Evolutionary conservation across 1,140 invertebrate species (phyloP).

Genomic region (Wasmannia auropunctata): DNA sequence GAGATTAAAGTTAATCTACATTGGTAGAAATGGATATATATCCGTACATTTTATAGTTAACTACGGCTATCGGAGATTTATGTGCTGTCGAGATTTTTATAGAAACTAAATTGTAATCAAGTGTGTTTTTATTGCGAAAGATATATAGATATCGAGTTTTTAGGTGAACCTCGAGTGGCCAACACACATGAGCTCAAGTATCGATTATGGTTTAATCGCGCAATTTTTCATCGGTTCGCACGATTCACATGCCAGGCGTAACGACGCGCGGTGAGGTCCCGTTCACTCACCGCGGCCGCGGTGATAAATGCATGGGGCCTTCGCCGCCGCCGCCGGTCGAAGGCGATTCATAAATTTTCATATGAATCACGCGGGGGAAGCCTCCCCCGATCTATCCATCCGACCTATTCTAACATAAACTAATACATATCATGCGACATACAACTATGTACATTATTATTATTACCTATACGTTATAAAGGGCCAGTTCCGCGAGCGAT

Average conservation of each 20-base stretch:
- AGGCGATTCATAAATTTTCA: slow-evolving; percentile 27
- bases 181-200: slow-evolving; percentile 38
- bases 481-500: background rate
- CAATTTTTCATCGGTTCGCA: slow-evolving; percentile 23
- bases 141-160: slow-evolving; percentile 6
- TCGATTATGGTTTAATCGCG: slow-evolving; percentile 41
- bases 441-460: slow-evolving; percentile 44
- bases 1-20: no score
- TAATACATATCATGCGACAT: slow-evolving; percentile 58
- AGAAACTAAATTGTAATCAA: slow-evolving; percentile 27
- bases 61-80: slow-evolving; percentile 18
- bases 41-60: no score
- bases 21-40: no score
- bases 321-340: background rate
- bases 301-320: slow-evolving; percentile 9
- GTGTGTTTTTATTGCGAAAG: slow-evolving; percentile 17
- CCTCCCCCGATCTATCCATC: slow-evolving; percentile 34
- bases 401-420: slow-evolving; percentile 50
- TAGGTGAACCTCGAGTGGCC: slow-evolving; percentile 36
- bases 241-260: slow-evolving; percentile 1
- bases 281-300: background rate
- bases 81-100: slow-evolving; percentile 19
- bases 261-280: background rate
- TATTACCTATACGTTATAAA: slow-evolving; percentile 13
- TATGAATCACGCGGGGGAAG: slow-evolving; percentile 7